These are phyloP conservation scores for Crocodylus rhombifer DNA, from an alignment of 2,797 vertebrate genomes.

Conservation along the genomic window DNA sequence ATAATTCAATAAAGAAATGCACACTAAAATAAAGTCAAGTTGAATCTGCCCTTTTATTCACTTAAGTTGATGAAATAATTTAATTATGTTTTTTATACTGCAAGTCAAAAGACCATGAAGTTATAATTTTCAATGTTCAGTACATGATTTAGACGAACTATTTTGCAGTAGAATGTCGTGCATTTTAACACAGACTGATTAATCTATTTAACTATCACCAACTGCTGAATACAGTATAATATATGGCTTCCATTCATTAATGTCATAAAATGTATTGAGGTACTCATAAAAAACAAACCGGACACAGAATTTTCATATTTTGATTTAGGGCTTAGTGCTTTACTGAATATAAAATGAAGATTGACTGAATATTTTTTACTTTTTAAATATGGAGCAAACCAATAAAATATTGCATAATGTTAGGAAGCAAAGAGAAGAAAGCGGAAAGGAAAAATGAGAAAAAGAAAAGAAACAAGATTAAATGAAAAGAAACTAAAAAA, in stretches of 20 bases:
- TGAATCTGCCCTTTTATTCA: slow-evolving; percentile 44
- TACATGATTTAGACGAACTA: slow-evolving; percentile 28
- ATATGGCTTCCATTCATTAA: not conserved
- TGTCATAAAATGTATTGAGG: not conserved
- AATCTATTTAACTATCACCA: slow-evolving; percentile 27
- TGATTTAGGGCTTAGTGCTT: not conserved
- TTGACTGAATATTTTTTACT: not conserved
- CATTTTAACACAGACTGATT: slow-evolving; percentile 41
- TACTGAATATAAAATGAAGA: not conserved
- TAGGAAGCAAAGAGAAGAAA: not conserved
- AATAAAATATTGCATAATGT: not conserved
- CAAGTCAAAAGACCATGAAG: slow-evolving; percentile 30
- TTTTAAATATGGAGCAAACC: not conserved
- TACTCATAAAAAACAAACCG: not conserved
- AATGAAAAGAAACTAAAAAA: not conserved
- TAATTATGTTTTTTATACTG: slow-evolving; percentile 51
- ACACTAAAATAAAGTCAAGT: slow-evolving; percentile 49
- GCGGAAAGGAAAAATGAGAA: too few species aligned
- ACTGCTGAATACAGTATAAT: not conserved
- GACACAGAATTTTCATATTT: not conserved
- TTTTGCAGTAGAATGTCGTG: not conserved
- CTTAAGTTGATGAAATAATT: slow-evolving; percentile 32
- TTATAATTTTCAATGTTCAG: slow-evolving; percentile 40
- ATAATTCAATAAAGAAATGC: slow-evolving; percentile 31
- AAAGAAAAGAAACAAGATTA: not conserved